These are phyloP conservation scores for Microctonus brassicae DNA, from an alignment of 2,888 invertebrate genomes.

Conservation along the genomic window DNA sequence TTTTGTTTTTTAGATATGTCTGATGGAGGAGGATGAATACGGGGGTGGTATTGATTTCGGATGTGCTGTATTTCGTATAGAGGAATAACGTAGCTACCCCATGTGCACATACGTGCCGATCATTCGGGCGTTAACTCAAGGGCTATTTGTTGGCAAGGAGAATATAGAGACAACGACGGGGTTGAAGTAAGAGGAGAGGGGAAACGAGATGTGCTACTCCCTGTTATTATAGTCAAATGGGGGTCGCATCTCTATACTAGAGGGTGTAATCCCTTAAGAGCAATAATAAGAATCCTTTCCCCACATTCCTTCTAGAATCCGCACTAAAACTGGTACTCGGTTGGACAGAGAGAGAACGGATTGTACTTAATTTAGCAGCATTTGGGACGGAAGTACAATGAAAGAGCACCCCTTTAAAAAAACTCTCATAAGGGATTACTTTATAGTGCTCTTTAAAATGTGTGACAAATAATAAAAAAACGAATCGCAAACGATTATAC, in stretches of 20 bases:
- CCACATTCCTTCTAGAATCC: constrained; percentile 43
- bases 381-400: neutral
- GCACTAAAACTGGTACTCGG: constrained; percentile 28
- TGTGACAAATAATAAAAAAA: neutral
- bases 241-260: constrained; percentile 56
- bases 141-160: constrained; percentile 31
- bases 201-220: constrained; percentile 48
- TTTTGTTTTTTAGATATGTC: neutral
- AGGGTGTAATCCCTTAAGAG: constrained; percentile 68
- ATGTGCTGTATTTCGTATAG: neutral
- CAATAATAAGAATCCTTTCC: constrained; percentile 69
- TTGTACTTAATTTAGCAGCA: constrained; percentile 15
- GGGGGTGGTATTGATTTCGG: constrained; percentile 6
- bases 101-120: constrained; percentile 40
- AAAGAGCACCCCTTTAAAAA: neutral
- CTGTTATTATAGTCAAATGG: constrained; percentile 64
- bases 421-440: neutral
- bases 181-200: constrained; percentile 39
- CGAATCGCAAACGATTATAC: constrained; percentile 4
- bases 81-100: constrained; percentile 8
- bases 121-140: constrained; percentile 38
- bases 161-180: constrained; percentile 40
- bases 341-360: neutral
- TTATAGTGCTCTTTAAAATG: neutral
- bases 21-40: neutral